Evolutionary conservation across 2,888 invertebrate genomes (phyloP).

Genomic region (Drosophila pseudotakahashii): DNA sequence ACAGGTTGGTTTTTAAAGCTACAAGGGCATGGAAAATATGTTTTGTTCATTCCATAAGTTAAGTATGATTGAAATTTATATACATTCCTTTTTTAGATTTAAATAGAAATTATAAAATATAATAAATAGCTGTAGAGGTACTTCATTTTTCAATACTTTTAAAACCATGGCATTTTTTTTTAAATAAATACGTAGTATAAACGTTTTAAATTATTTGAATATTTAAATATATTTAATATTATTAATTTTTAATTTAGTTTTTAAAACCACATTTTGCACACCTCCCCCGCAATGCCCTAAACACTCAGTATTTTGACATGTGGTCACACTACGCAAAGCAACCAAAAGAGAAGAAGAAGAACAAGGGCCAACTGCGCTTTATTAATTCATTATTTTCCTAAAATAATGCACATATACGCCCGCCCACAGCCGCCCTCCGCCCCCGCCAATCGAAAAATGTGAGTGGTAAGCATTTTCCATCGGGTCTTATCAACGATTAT

Average conservation of each 20-base stretch:
- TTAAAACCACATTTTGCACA: not conserved
- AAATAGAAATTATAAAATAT: too few species aligned
- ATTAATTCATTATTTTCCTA: constrained; percentile 30
- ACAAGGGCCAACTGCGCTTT: constrained; percentile 35
- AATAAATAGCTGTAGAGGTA: too few species aligned
- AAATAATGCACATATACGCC: constrained; percentile 29
- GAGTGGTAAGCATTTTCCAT: constrained; percentile 1
- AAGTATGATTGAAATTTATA: too few species aligned
- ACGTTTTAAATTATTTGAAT: not conserved
- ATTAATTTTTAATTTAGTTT: too few species aligned
- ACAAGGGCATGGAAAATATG: too few species aligned
- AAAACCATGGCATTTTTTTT: too few species aligned
- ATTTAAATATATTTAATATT: too few species aligned
- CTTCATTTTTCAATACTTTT: too few species aligned
- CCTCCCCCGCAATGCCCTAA: not conserved
- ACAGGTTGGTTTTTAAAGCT: too few species aligned
- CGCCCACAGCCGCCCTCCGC: constrained; percentile 10
- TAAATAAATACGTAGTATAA: too few species aligned
- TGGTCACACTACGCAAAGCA: constrained; percentile 27
- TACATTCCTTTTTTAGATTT: too few species aligned
- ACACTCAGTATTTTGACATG: not conserved
- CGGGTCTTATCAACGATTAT: constrained; percentile 4
- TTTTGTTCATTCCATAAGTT: too few species aligned
- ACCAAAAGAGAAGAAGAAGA: constrained; percentile 19
- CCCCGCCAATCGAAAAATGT: constrained; percentile 16